phyloP scores from a whole-genome alignment of 2,113 vertebrate genomes.

The Dipodomys spectabilis region DNA sequence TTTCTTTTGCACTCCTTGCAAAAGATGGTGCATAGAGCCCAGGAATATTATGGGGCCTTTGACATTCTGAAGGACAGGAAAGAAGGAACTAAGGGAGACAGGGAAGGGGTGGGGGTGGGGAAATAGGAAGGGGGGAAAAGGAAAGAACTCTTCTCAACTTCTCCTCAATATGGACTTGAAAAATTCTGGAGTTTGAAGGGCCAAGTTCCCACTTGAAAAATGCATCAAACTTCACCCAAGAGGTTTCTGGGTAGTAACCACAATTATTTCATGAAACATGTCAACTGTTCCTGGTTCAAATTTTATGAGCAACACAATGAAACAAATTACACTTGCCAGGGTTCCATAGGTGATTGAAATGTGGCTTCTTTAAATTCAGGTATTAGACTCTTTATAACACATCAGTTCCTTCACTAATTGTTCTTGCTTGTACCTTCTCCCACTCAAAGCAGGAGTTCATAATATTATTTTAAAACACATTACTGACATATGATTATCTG shows the following conservation, averaged over 20 bases:
- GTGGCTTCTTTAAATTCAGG: conserved; percentile 53
- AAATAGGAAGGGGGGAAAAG: background rate
- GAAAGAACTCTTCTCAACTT: background rate
- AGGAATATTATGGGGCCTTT: background rate
- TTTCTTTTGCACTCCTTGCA: background rate
- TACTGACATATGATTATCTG: background rate
- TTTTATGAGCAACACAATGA: conserved; percentile 58
- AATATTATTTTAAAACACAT: conserved; percentile 1
- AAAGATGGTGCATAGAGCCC: background rate
- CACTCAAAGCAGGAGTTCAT: background rate
- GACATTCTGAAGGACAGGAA: background rate
- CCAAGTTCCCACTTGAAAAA: background rate
- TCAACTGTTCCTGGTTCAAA: conserved; percentile 32
- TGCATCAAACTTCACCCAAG: background rate
- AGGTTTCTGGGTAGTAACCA: background rate
- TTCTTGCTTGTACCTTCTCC: background rate
- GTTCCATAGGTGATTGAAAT: conserved; percentile 27
- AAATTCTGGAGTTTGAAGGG: background rate
- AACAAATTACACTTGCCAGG: conserved; percentile 36
- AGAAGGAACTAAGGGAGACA: accelerated
- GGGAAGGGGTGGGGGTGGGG: too few species aligned
- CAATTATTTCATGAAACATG: background rate
- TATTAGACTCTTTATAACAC: background rate
- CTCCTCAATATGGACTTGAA: background rate
- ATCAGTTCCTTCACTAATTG: background rate